phyloP scores from a whole-genome alignment of 2,113 vertebrate species.

The Uria aalge region DNA sequence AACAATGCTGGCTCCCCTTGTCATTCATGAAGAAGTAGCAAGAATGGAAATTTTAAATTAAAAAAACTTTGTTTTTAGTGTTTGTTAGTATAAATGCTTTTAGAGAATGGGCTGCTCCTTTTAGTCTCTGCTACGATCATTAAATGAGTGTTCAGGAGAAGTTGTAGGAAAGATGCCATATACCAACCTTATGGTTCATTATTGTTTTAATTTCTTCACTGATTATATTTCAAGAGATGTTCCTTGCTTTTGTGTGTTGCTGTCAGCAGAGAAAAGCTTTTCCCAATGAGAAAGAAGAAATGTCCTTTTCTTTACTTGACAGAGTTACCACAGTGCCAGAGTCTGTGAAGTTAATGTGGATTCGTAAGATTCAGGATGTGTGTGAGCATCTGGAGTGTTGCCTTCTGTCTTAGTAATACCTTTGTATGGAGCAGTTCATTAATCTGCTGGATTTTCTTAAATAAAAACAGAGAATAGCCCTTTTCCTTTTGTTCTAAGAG shows the following conservation, averaged over 20 bases:
- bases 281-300: neutral
- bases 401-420: neutral
- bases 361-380: neutral
- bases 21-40: neutral
- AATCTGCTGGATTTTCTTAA: neutral
- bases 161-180: neutral
- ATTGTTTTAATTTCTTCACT: neutral
- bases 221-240: neutral
- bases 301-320: neutral
- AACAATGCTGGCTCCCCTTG: neutral
- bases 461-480: neutral
- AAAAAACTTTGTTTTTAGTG: neutral
- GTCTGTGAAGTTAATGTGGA: neutral
- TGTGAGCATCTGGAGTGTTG: neutral
- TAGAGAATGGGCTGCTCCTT: neutral
- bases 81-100: neutral
- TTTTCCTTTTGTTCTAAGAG: neutral
- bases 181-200: neutral
- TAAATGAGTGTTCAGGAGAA: neutral
- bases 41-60: neutral
- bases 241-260: neutral
- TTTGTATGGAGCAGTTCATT: neutral
- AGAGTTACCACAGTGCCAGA: neutral
- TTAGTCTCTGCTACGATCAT: neutral
- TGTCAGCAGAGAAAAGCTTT: neutral